These are phyloP conservation scores for Trypoxylus dichotomus DNA, from an alignment of 1,140 invertebrate species.

Conservation along the genomic window DNA sequence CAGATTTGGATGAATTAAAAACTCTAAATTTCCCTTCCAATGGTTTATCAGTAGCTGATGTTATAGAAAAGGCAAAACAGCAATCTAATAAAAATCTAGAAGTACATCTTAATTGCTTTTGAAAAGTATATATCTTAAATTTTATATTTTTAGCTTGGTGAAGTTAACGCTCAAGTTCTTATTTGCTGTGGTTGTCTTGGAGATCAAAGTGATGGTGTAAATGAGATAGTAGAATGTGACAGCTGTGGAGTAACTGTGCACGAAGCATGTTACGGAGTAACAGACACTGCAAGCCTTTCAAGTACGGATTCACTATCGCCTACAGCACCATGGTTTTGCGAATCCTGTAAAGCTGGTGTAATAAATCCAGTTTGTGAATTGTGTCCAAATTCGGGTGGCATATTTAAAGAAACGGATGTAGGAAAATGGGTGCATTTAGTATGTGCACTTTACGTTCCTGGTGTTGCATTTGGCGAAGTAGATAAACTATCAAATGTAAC, in stretches of 20 bases:
- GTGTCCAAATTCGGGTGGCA: slow-evolving; percentile 87
- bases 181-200: slow-evolving; percentile 94
- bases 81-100: slow-evolving; percentile 44
- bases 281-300: slow-evolving; percentile 86
- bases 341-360: slow-evolving; percentile 92
- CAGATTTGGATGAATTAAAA: slow-evolving; percentile 51
- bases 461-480: slow-evolving; percentile 96
- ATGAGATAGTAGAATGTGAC: slow-evolving; percentile 97
- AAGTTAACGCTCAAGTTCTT: slow-evolving; percentile 57
- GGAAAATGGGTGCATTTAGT: slow-evolving; percentile 98
- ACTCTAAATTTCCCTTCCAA: slow-evolving; percentile 44
- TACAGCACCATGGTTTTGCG: slow-evolving; percentile 98
- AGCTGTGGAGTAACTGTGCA: slow-evolving; percentile 94
- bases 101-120: background rate
- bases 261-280: slow-evolving; percentile 96
- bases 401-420: slow-evolving; percentile 95
- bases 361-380: slow-evolving; percentile 84
- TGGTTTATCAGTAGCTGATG: slow-evolving; percentile 56
- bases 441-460: slow-evolving; percentile 94
- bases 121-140: background rate
- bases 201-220: slow-evolving; percentile 87
- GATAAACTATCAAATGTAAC: slow-evolving; percentile 84
- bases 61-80: slow-evolving; percentile 59
- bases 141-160: slow-evolving; percentile 43
- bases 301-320: slow-evolving; percentile 89